Evolutionary conservation across 2,797 vertebrate genomes (phyloP).

Genomic region (Lagorchestes hirsutus): DNA sequence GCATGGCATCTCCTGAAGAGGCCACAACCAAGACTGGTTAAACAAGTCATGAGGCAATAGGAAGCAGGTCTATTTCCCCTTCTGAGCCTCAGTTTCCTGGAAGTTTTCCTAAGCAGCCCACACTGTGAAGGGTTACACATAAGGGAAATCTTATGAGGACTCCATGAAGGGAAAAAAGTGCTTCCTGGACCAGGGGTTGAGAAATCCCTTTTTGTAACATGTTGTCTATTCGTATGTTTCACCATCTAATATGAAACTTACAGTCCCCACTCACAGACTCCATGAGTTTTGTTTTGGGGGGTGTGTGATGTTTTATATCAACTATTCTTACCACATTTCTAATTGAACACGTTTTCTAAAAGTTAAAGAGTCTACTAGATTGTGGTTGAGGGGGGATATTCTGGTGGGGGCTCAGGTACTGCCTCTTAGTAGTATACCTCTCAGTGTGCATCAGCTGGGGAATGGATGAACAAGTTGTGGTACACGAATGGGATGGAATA

Average conservation of each 20-base stretch:
- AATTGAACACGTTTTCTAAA: neutral
- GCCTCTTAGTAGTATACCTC: neutral
- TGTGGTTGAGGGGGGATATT: neutral
- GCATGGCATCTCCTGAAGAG: neutral
- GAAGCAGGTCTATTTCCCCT: neutral
- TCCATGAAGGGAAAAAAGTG: neutral
- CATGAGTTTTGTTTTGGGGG: neutral
- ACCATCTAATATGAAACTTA: neutral
- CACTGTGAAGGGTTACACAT: neutral
- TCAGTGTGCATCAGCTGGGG: too few relatives aligned
- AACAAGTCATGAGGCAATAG: neutral
- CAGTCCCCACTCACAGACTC: neutral
- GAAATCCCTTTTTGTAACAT: neutral
- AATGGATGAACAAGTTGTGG: too few relatives aligned
- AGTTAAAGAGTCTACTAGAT: neutral
- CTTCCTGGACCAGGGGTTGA: neutral
- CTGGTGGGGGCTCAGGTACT: neutral
- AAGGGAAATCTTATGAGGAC: neutral
- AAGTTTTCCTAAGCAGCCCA: neutral
- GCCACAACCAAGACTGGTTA: neutral
- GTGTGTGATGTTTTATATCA: neutral
- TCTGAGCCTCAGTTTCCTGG: neutral
- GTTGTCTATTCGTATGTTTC: neutral
- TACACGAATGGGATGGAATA: too few relatives aligned
- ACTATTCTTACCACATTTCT: neutral